Conservation (phyloP, 2,113 vertebrate genomes). For the Gavia stellata region DNA sequence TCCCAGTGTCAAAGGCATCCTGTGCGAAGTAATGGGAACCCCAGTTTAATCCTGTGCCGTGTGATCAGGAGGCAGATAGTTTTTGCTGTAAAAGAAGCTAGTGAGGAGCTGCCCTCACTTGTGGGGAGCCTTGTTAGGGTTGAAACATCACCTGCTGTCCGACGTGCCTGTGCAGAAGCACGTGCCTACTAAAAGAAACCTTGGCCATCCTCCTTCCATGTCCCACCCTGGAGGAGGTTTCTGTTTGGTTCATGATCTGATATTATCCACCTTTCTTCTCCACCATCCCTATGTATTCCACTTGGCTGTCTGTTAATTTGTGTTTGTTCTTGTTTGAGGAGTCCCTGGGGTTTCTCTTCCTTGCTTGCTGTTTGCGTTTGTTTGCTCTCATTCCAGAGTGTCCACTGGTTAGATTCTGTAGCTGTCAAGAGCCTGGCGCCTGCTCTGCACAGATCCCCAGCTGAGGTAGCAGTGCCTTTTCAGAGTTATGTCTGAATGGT, state of each 20-base stretch:
- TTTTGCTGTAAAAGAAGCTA: not conserved
- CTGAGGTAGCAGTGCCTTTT: not conserved
- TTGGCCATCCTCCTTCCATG: not conserved
- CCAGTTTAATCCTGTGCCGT: accelerated
- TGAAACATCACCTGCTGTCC: not conserved
- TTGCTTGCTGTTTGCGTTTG: not conserved
- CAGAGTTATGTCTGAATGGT: not conserved
- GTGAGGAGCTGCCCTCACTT: not conserved
- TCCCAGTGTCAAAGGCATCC: not conserved
- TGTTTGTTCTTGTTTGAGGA: not conserved
- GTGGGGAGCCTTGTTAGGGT: not conserved
- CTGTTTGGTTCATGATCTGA: not conserved
- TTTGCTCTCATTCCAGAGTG: not conserved
- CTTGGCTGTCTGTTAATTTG: not conserved
- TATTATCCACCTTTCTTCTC: not conserved
- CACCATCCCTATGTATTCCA: not conserved
- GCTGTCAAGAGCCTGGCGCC: not conserved
- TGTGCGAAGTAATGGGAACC: accelerated
- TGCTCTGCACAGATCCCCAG: not conserved
- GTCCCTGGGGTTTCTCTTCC: not conserved
- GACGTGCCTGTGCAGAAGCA: accelerated
- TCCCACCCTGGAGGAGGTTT: not conserved
- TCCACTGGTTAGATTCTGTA: not conserved
- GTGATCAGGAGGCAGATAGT: not conserved
- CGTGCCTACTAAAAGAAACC: not conserved